Evolutionary conservation across 2,888 invertebrate genomes (phyloP).

Genomic region (Tridacna gigas): DNA sequence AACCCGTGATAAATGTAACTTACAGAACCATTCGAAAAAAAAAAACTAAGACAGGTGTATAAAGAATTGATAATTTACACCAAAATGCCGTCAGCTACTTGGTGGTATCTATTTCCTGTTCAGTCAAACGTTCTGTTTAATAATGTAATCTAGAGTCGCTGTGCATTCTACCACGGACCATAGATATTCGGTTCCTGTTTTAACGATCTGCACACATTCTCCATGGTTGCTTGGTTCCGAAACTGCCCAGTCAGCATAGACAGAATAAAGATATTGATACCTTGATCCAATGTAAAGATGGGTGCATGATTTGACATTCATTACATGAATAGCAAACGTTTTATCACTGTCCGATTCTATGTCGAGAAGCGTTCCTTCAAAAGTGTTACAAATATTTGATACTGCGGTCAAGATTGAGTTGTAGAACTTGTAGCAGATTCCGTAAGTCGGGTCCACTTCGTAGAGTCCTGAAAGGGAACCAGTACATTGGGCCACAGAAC

Average conservation of each 20-base stretch:
- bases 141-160: neutral
- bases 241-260: neutral
- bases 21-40: too few species aligned
- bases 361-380: neutral
- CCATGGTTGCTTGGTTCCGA: neutral
- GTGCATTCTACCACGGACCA: neutral
- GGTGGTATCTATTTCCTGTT: neutral
- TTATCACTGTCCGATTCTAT: neutral
- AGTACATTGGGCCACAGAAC: neutral
- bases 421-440: constrained; percentile 15
- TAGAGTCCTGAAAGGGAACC: neutral
- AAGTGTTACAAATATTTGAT: neutral
- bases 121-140: neutral
- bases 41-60: too few species aligned
- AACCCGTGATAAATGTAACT: too few species aligned
- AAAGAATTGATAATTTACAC: too few species aligned
- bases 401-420: constrained; percentile 1
- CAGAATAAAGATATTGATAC: neutral
- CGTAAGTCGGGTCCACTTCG: neutral
- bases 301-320: neutral
- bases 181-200: neutral
- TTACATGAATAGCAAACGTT: neutral
- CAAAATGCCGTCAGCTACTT: too few species aligned
- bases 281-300: neutral
- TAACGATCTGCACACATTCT: neutral